phyloP scores from a whole-genome alignment of 64 coral and sea anemone species.

The Cladopsammia gracilis region DNA sequence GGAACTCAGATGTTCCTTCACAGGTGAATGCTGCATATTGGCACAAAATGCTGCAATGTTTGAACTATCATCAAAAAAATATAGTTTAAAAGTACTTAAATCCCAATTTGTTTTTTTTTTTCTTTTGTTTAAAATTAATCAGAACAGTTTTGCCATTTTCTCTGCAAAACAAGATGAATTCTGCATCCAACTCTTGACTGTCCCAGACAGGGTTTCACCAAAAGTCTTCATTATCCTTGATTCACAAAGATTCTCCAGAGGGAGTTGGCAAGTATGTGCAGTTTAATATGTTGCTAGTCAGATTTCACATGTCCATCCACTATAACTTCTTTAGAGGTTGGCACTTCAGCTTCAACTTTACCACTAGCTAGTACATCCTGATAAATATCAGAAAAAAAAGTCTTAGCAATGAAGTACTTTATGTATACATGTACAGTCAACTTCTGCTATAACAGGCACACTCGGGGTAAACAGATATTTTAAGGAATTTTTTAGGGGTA shows the following conservation, averaged over 20 bases:
- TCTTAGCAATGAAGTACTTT: neutral
- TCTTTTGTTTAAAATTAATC: no score
- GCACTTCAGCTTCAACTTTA: neutral
- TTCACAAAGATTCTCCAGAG: neutral
- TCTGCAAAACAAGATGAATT: slow-evolving; percentile 52
- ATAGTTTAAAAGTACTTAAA: no score
- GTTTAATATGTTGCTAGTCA: slow-evolving; percentile 9
- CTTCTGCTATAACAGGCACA: neutral
- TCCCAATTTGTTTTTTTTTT: no score
- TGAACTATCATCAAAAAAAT: no score
- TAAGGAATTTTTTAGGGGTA: no score
- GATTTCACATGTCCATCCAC: slow-evolving; percentile 46
- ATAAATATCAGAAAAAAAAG: neutral
- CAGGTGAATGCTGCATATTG: no score
- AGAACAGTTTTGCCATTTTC: neutral
- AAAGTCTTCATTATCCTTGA: slow-evolving; percentile 77
- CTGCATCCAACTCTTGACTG: slow-evolving; percentile 74
- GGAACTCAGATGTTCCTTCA: no score
- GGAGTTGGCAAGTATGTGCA: neutral
- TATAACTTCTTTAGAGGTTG: slow-evolving; percentile 2
- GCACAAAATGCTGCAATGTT: no score
- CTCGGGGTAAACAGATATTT: no score
- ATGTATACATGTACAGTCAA: neutral
- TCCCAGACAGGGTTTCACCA: slow-evolving; percentile 73
- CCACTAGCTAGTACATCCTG: slow-evolving; percentile 6